phyloP scores from a whole-genome alignment of 2,888 invertebrate species.

The Beris morrisii region DNA sequence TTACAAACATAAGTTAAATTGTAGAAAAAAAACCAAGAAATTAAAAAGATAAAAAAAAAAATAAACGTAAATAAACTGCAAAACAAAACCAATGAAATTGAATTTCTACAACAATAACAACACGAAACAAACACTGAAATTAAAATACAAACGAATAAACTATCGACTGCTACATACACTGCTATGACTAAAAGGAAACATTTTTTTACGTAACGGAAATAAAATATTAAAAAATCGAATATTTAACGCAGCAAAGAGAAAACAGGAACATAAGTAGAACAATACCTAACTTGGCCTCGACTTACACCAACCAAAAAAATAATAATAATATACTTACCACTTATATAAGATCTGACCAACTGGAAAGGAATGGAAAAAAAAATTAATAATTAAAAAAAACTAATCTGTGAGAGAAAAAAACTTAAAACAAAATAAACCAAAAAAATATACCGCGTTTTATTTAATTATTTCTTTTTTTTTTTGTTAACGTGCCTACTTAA shows the following conservation, averaged over 20 bases:
- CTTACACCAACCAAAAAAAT: constrained; percentile 16
- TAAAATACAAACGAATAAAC: constrained; percentile 9
- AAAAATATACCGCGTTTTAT: constrained; percentile 18
- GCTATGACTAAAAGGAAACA: constrained; percentile 3
- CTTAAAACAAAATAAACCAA: constrained; percentile 17
- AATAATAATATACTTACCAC: background rate
- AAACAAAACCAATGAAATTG: background rate
- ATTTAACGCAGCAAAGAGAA: background rate
- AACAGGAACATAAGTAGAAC: background rate
- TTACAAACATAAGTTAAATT: background rate
- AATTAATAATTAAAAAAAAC: constrained; percentile 20
- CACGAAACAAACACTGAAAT: background rate
- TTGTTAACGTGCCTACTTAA: too few species aligned
- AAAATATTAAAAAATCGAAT: constrained; percentile 9
- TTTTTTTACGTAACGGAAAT: constrained; percentile 3
- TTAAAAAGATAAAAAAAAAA: constrained; percentile 4
- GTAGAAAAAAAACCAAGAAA: constrained; percentile 7
- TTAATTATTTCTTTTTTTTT: constrained; percentile 7
- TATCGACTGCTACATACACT: background rate
- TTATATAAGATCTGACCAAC: constrained; percentile 23
- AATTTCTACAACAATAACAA: background rate
- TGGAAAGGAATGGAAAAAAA: constrained; percentile 4
- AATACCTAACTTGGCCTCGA: constrained; percentile 19
- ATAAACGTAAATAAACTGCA: constrained; percentile 1
- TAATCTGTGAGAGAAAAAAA: constrained; percentile 19